These are phyloP conservation scores for Hirtodrosophila confusa DNA, from an alignment of 2,888 invertebrate species.

Conservation along the genomic window DNA sequence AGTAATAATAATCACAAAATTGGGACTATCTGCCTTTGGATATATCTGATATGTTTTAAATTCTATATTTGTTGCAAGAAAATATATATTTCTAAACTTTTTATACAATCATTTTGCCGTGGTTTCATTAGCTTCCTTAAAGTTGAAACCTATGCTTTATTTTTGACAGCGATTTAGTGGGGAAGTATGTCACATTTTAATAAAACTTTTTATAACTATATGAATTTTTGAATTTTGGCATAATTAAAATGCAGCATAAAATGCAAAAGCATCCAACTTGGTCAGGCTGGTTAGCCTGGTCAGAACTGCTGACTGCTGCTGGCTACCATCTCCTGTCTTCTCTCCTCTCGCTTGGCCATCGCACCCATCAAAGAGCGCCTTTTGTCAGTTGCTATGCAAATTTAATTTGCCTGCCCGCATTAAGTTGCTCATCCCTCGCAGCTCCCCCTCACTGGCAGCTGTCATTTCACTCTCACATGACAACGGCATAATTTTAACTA, in stretches of 20 bases:
- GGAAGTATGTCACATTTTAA: too few relatives aligned
- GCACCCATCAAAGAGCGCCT: too few relatives aligned
- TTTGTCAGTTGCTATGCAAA: conserved; percentile 43
- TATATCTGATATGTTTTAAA: too few relatives aligned
- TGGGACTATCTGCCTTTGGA: too few relatives aligned
- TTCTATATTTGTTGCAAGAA: too few relatives aligned
- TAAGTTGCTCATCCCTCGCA: conserved; percentile 1
- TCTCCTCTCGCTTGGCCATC: neutral
- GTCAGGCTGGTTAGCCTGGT: conserved; percentile 34
- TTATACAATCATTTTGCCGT: too few relatives aligned
- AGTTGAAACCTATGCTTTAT: too few relatives aligned
- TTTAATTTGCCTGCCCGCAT: conserved; percentile 42
- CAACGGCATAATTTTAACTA: conserved; percentile 43
- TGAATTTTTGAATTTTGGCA: conserved; percentile 18
- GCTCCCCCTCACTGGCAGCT: conserved; percentile 1
- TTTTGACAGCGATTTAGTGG: too few relatives aligned
- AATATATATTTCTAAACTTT: too few relatives aligned
- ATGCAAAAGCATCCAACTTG: conserved; percentile 41
- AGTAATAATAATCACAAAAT: too few relatives aligned
- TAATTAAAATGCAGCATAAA: conserved; percentile 30
- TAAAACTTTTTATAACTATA: conserved; percentile 3
- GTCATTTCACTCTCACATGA: conserved; percentile 40
- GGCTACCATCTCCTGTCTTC: too few relatives aligned
- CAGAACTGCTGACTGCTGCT: conserved; percentile 34
- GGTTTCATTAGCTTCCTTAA: too few relatives aligned